Conservation (phyloP, 2,113 vertebrate genomes). For the Dipodomys spectabilis region DNA sequence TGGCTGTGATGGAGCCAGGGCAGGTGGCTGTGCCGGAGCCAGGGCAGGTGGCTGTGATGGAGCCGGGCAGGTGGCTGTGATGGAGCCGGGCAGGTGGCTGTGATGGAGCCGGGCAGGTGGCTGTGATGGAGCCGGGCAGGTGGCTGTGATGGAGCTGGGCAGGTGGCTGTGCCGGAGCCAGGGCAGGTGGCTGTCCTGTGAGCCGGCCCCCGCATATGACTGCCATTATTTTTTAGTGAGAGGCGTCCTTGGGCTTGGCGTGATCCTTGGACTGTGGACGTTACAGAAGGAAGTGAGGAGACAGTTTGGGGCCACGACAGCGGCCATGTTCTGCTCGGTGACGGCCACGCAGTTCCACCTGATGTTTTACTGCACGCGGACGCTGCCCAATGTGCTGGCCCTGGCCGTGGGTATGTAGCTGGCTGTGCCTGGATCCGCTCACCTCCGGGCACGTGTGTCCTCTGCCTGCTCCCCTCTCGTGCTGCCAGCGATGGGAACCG, state of each 20-base stretch:
- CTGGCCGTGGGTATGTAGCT: conserved; percentile 91
- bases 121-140: too few species aligned
- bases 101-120: too few species aligned
- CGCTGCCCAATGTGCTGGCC: conserved; percentile 95
- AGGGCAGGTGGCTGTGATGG: too few species aligned
- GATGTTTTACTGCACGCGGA: conserved; percentile 97
- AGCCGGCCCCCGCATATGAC: too few species aligned
- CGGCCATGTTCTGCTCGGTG: conserved; percentile 92
- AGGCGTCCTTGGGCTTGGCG: conserved; percentile 90
- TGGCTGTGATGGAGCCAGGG: too few species aligned
- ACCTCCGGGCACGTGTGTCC: too few species aligned
- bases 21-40: too few species aligned
- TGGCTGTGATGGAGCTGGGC: too few species aligned
- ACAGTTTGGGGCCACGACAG: conserved; percentile 93
- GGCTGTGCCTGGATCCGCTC: background rate
- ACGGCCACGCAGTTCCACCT: conserved; percentile 96
- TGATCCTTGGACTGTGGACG: conserved; percentile 91
- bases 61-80: too few species aligned
- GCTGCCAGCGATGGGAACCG: accelerated
- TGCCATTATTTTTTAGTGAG: conserved; percentile 87
- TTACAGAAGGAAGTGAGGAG: conserved; percentile 92
- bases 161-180: too few species aligned
- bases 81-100: too few species aligned
- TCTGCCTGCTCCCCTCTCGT: background rate
- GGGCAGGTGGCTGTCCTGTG: too few species aligned